Evolutionary conservation across 2,888 invertebrate species (phyloP).

Genomic region (Cancer borealis): DNA sequence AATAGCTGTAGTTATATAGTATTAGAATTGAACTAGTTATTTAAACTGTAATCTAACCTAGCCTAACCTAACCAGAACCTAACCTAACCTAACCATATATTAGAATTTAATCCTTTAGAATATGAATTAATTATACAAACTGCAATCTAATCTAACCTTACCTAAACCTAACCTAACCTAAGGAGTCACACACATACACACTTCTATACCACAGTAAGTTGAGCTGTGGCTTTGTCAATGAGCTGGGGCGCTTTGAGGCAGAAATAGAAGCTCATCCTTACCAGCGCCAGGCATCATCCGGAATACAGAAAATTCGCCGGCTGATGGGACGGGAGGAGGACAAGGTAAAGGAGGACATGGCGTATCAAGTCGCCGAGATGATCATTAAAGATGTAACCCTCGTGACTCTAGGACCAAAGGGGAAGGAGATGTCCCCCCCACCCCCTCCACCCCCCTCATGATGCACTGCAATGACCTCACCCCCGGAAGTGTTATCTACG

Average conservation of each 20-base stretch:
- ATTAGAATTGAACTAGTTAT: not conserved
- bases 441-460: slow-evolving; percentile 31
- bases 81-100: too few species aligned
- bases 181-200: not conserved
- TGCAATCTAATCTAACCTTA: not conserved
- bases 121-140: not conserved
- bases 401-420: slow-evolving; percentile 85
- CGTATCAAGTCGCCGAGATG: slow-evolving; percentile 98
- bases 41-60: not conserved
- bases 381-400: slow-evolving; percentile 96
- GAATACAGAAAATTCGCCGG: slow-evolving; percentile 85
- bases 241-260: slow-evolving; percentile 93
- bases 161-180: not conserved
- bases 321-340: slow-evolving; percentile 84
- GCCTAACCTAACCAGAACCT: too few species aligned
- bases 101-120: not conserved
- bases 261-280: slow-evolving; percentile 87
- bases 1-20: too few species aligned
- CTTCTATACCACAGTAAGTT: slow-evolving; percentile 83
- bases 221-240: slow-evolving; percentile 92
- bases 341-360: slow-evolving; percentile 95
- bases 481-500: not conserved
- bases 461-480: not conserved
- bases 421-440: slow-evolving; percentile 42
- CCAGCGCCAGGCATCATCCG: slow-evolving; percentile 81